Percentiles rank a stretch among this genome's conserved stretches.
Evolutionary conservation across 1,140 invertebrate species (phyloP).

Genomic region (Papilio dardanus): DNA sequence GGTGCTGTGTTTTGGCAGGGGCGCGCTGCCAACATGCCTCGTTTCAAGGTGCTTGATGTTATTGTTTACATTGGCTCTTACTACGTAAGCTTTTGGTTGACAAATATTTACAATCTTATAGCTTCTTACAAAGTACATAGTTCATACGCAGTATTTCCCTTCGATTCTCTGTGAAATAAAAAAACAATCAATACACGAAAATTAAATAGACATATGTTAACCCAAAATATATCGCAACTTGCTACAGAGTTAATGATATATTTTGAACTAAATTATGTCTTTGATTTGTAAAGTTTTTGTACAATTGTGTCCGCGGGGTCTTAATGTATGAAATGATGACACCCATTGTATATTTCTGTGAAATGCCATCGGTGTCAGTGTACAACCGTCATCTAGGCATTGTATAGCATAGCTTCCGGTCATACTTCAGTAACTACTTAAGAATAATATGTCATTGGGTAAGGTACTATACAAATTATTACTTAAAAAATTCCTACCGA

Average conservation of each 20-base stretch:
- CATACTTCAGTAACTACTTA: background rate
- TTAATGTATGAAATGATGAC: background rate
- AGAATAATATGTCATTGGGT: too few relatives aligned
- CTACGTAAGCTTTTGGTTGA: background rate
- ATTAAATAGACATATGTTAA: too few relatives aligned
- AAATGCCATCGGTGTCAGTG: background rate
- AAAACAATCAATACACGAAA: too few relatives aligned
- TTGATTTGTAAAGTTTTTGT: background rate
- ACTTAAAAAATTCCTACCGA: background rate
- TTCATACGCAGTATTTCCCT: background rate
- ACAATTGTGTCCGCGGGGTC: background rate
- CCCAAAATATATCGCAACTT: too few relatives aligned
- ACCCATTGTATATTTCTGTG: background rate
- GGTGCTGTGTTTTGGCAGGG: constrained; percentile 44
- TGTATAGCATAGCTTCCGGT: background rate
- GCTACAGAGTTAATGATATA: too few relatives aligned
- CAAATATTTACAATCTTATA: background rate
- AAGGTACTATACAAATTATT: too few relatives aligned
- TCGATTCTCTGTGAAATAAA: background rate
- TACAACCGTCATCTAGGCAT: background rate
- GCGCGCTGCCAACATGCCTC: constrained; percentile 50
- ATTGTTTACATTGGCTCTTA: constrained; percentile 42
- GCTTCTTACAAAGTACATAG: background rate
- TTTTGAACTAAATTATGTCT: background rate
- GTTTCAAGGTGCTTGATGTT: constrained; percentile 50